Evolutionary conservation across 2,888 invertebrate species (phyloP).

Genomic region (Lysandra coridon): DNA sequence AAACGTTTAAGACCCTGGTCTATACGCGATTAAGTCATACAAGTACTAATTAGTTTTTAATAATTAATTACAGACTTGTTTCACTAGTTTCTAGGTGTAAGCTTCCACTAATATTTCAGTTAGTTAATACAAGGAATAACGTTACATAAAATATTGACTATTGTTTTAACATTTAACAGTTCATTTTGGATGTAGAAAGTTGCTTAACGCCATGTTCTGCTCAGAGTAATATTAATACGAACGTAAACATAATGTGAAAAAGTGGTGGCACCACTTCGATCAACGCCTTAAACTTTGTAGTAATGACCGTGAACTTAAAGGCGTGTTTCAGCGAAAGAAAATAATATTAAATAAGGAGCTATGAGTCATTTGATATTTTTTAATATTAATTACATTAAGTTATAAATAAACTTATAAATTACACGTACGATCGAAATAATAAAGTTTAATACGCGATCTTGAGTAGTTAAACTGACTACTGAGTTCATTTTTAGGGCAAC

Average conservation of each 20-base stretch:
- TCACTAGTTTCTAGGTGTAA: background rate
- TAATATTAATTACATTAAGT: background rate
- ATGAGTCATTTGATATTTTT: background rate
- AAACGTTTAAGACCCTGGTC: background rate
- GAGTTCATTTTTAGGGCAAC: too few species aligned
- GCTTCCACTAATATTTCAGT: background rate
- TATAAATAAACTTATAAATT: too few species aligned
- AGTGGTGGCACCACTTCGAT: background rate
- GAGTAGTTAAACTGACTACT: too few species aligned
- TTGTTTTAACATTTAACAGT: background rate
- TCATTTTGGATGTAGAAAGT: background rate
- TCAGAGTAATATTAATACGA: too few species aligned
- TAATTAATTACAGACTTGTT: background rate
- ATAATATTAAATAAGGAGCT: too few species aligned
- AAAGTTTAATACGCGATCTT: too few species aligned
- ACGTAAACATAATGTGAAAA: background rate
- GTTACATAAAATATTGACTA: background rate
- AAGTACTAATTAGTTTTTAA: background rate
- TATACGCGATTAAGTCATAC: constrained; percentile 11
- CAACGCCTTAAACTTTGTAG: background rate
- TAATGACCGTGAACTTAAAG: background rate
- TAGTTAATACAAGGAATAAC: background rate
- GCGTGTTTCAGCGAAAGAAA: background rate
- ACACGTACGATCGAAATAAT: too few species aligned
- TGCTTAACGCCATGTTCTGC: too few species aligned